A percentile compares a stretch with the other conserved stretches of the same genome.
phyloP scores from a whole-genome alignment of 2,888 invertebrate species.

The Exocentrus adspersus region DNA sequence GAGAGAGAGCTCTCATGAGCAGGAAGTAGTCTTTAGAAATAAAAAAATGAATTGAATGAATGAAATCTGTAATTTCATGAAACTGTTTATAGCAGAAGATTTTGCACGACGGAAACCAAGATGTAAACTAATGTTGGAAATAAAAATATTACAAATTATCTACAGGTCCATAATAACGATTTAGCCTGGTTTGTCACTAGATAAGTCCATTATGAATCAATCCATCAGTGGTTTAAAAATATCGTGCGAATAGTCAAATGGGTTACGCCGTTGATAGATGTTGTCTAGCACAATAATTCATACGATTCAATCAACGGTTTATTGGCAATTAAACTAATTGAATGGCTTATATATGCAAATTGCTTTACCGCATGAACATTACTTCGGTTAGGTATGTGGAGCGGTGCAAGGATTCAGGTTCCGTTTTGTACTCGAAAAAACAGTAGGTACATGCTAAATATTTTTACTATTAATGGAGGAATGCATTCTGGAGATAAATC shows the following conservation, averaged over 20 bases:
- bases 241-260: conserved; percentile 8
- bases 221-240: background rate
- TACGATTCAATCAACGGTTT: conserved; percentile 36
- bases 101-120: too few relatives aligned
- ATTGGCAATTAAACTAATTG: conserved; percentile 38
- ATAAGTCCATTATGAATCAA: too few relatives aligned
- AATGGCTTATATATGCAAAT: conserved; percentile 39
- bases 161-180: too few relatives aligned
- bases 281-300: conserved; percentile 16
- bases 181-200: too few relatives aligned
- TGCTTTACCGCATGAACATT: conserved; percentile 5
- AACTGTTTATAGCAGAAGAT: too few relatives aligned
- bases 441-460: background rate
- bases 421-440: background rate
- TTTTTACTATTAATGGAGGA: too few relatives aligned
- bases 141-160: too few relatives aligned
- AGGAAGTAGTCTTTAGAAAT: too few relatives aligned
- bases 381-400: background rate
- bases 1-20: background rate
- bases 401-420: background rate
- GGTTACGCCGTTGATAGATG: conserved; percentile 23
- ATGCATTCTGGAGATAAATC: conserved; percentile 3
- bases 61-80: too few relatives aligned
- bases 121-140: too few relatives aligned
- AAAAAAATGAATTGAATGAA: too few relatives aligned